Evolutionary conservation across 2,888 invertebrate genomes (phyloP), one percentile per base, ranked within the genome.

Genomic region (Alcis repandata): DNA sequence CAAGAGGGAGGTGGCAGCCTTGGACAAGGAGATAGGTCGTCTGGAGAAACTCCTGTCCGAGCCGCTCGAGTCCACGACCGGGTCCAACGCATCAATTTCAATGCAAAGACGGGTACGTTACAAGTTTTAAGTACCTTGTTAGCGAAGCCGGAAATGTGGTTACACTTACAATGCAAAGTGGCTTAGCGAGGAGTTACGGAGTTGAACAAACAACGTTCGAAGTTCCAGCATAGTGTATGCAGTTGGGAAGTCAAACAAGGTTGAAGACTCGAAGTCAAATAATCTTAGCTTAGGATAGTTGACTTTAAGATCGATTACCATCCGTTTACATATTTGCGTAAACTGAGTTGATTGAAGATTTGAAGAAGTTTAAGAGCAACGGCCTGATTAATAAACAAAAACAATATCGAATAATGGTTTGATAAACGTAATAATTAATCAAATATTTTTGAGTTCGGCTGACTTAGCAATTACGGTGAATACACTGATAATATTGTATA

Each of bases 11-110:
- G 95, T 98, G 71, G 95, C 96, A 9, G 95, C 96, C 15, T 85
- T 97, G 52, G 97, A 98, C 83, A 95, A 95, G 53, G 97, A 98
- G 87, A 96, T 97, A 54, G 94, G 95, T 9, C 95, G 96, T 63
- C 87, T 98, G 73, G 97, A 97, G 83, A 95, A 93, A 79, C 89
- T 95, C 59, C 82, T 97, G 70, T 91, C 96, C 8, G 95, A 96
- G 67, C 94, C 95, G 0, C 77, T 93, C 52, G 95, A 95, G 19
- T 94, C 95, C 0, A 92, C 94, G 1, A 94, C 74, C 6, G 75
- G 79, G 0, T 83, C 83, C 0, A 77, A 94, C 73, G 88, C 89
- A 2, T 94, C 94, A 45, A 90, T 94, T 22, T 73, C 87, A 13
- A 68, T 91, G 53, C 89, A 92, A 73, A 88, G 84, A 80, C 80